Evolutionary conservation across 2,888 invertebrate genomes (phyloP), one percentile per base, ranked within the genome.

Genomic region (Petrophora chlorosata): DNA sequence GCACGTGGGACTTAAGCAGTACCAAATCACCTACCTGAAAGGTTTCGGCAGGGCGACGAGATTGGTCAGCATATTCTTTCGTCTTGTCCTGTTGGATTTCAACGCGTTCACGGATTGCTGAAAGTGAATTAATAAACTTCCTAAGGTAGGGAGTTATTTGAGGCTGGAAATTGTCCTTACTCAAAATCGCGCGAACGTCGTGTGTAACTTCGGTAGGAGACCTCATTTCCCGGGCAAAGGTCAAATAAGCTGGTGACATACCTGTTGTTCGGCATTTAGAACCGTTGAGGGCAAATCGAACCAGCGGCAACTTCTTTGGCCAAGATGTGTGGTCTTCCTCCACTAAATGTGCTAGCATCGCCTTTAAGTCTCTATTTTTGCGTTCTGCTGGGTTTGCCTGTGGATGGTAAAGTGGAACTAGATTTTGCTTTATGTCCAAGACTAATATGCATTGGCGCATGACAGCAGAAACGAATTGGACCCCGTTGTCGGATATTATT

Each of bases 331-430:
- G 73, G 0, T 70, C 43, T 0, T 25, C 23, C 1, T 50, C 55
- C 0, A 68, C 63, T 0, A 63, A 47, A 2, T 16, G 15, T 3
- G 16, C 1, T 2, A 32, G 9, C 1, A 12, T 10, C 2, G 0
- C 9, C 16, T 32, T 32, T 1, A 32, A 2, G 3, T 32, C 30
- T 1, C 16, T 8, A 8, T 32, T 32, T 16, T 32, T 32, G 1
- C 30, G 32, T 77, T 77, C 26, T 5, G 26, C 16, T 2, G 30
- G 16, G 5, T 32, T 32, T 0, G 70, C 65, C 16, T 71, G 63
- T 0, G 76, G 76, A 28, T 79, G 75, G 48, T 78, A 76, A 0
- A 70, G 35, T 0, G 75, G 71, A 2, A 60, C 61, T 0, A 72
- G 28, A 7, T 22, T 28, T 7, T 66, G 65, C 5, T 56, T 34